Evolutionary conservation across 92 coral and sea anemone species (phyloP).

Genomic region (Epizoanthus fatuus): DNA sequence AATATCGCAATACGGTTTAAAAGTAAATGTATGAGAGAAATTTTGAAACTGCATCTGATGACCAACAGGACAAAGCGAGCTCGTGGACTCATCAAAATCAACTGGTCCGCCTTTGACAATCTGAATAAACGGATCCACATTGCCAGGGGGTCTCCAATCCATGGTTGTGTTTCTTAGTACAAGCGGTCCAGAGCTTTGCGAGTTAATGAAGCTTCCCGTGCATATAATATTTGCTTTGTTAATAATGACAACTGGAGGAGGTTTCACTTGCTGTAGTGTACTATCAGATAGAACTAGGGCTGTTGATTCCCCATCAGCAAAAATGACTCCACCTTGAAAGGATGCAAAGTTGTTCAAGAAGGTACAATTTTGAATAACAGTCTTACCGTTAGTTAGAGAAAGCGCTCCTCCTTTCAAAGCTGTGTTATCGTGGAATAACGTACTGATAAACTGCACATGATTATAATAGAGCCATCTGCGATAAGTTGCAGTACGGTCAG

Average conservation of each 20-base stretch:
- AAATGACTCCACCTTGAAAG: conserved; percentile 3
- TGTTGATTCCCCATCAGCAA: neutral
- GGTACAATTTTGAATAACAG: neutral
- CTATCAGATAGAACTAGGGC: neutral
- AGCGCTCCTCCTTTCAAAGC: neutral
- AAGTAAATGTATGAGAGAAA: conserved; percentile 4
- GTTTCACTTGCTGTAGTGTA: neutral
- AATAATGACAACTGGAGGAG: neutral
- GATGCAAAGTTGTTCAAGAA: neutral
- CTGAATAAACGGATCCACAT: conserved; percentile 1
- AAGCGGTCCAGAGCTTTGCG: conserved; percentile 19
- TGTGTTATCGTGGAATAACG: neutral
- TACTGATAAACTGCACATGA: neutral
- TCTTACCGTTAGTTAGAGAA: neutral
- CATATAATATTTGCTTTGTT: neutral
- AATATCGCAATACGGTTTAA: neutral
- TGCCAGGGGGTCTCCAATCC: conserved; percentile 8
- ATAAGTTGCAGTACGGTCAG: neutral
- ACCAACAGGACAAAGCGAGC: neutral
- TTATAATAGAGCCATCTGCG: conserved; percentile 9
- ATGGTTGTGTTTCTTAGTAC: neutral
- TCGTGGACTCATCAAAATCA: neutral
- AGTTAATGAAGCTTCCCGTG: conserved; percentile 17
- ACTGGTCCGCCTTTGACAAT: neutral
- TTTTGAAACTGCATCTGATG: conserved; percentile 15